These are phyloP conservation scores for Hydropsyche tenuis DNA, from an alignment of 1,140 invertebrate genomes.

Conservation along the genomic window DNA sequence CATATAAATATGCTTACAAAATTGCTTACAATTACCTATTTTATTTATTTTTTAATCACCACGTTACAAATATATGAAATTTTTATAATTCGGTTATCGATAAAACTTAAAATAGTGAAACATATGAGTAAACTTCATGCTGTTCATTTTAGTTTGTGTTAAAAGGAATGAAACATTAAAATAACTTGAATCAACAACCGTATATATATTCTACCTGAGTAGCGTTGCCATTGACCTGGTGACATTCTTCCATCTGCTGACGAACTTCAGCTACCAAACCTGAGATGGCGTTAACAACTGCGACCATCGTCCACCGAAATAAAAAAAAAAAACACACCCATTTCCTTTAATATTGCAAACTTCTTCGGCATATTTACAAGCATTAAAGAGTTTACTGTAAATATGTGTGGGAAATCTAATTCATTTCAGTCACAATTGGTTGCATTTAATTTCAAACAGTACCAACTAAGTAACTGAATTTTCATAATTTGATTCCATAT, in stretches of 20 bases:
- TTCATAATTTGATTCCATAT: too few relatives aligned
- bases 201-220: slow-evolving; percentile 43
- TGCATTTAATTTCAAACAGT: too few relatives aligned
- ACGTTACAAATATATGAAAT: too few relatives aligned
- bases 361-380: slow-evolving; percentile 39
- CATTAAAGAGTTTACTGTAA: slow-evolving; percentile 3
- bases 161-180: slow-evolving; percentile 13
- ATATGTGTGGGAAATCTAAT: too few relatives aligned
- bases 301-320: slow-evolving; percentile 44
- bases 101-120: not conserved
- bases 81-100: too few relatives aligned
- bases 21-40: too few relatives aligned
- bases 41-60: too few relatives aligned
- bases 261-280: slow-evolving; percentile 74
- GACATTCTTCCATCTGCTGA: slow-evolving; percentile 66
- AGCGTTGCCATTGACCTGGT: slow-evolving; percentile 48
- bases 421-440: too few relatives aligned
- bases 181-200: not conserved
- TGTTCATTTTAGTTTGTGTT: slow-evolving; percentile 24
- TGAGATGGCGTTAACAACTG: slow-evolving; percentile 77
- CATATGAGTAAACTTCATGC: not conserved
- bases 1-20: too few relatives aligned
- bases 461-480: too few relatives aligned
- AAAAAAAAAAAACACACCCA: slow-evolving; percentile 52
- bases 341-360: slow-evolving; percentile 41